Evolutionary conservation across 2,888 invertebrate genomes (phyloP).

Genomic region (Tridacna gigas): DNA sequence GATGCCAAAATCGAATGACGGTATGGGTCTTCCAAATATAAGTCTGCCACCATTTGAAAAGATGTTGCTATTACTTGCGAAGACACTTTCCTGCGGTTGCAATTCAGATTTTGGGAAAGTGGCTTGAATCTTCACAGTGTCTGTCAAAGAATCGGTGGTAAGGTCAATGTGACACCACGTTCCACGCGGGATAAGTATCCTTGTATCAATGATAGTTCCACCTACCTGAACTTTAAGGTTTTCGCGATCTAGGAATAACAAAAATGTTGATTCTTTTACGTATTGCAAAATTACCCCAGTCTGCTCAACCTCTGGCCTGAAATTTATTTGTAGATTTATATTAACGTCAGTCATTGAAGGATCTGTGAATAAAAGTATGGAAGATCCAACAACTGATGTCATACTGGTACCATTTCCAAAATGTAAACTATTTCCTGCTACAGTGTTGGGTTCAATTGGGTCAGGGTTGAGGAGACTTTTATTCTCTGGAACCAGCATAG

Average conservation of each 20-base stretch:
- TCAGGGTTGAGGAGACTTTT: slow-evolving; percentile 17
- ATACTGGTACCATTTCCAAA: not conserved
- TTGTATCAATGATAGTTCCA: no score
- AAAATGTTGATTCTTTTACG: slow-evolving; percentile 38
- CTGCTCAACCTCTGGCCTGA: slow-evolving; percentile 28
- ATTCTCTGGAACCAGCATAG: slow-evolving; percentile 25
- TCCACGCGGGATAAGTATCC: no score
- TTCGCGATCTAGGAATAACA: slow-evolving; percentile 31
- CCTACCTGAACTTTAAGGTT: slow-evolving; percentile 23
- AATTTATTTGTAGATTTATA: not conserved
- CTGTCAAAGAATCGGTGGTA: no score
- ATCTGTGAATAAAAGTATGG: not conserved
- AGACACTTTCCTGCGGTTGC: not conserved
- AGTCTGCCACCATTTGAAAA: slow-evolving; percentile 66
- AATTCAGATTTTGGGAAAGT: no score
- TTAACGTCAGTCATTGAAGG: no score
- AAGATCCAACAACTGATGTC: not conserved
- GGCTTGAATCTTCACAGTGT: no score
- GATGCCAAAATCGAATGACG: slow-evolving; percentile 37
- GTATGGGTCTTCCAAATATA: slow-evolving; percentile 66
- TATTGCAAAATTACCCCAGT: slow-evolving; percentile 46
- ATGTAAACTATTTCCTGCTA: slow-evolving; percentile 32
- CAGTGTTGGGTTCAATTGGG: slow-evolving; percentile 39
- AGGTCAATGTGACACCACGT: no score
- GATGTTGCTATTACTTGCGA: slow-evolving; percentile 44